Conservation (phyloP, 2,113 vertebrate species). For the human region DNA sequence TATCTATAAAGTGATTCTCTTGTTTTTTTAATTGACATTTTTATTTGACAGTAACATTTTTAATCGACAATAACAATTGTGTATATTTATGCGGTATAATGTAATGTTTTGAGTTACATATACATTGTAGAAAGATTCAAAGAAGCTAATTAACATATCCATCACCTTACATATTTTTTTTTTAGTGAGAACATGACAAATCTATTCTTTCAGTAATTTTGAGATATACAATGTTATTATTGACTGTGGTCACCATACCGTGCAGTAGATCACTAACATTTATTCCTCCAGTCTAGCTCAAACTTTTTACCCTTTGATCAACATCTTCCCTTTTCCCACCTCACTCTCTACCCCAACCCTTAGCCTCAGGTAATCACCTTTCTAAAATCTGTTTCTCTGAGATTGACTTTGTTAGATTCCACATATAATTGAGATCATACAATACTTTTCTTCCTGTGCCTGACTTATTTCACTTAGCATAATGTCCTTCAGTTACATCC, state of each 20-base stretch:
- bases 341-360: no score
- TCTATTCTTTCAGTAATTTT: background rate
- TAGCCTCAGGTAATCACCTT: no score
- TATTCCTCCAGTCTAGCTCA: background rate
- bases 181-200: background rate
- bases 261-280: no score
- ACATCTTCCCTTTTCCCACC: background rate
- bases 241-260: no score
- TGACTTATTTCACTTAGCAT: background rate
- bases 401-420: background rate
- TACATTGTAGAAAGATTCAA: background rate
- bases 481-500: background rate
- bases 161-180: background rate
- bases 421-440: background rate
- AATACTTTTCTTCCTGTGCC: background rate
- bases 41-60: background rate
- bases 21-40: background rate
- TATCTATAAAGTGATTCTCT: background rate
- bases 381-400: background rate
- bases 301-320: background rate
- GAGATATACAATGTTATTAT: background rate
- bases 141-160: background rate
- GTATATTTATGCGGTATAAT: background rate
- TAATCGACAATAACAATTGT: background rate
- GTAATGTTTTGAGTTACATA: background rate